These are phyloP conservation scores for Strix uralensis DNA, from an alignment of 2,113 vertebrate species.

Conservation along the genomic window DNA sequence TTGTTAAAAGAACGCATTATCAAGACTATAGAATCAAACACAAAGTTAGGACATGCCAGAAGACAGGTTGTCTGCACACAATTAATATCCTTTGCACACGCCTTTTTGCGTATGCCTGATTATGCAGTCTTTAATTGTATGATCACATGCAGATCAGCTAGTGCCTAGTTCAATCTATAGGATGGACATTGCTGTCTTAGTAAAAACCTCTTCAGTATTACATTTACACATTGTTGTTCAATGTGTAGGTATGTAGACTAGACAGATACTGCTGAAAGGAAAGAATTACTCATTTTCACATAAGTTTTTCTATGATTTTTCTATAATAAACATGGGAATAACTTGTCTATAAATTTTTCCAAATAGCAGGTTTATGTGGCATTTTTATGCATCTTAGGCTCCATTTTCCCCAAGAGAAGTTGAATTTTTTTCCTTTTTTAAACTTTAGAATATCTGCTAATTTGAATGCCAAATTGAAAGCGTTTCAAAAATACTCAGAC, in stretches of 20 bases:
- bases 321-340: neutral
- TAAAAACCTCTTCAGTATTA: neutral
- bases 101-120: neutral
- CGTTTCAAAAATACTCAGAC: neutral
- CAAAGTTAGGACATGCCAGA: neutral
- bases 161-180: neutral
- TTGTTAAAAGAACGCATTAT: neutral
- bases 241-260: neutral
- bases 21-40: neutral
- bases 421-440: neutral
- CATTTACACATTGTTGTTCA: neutral
- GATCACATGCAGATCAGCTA: neutral
- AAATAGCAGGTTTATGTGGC: neutral
- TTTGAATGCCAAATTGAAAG: neutral
- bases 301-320: neutral
- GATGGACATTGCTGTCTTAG: neutral
- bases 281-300: neutral
- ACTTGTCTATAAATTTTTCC: neutral
- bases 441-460: neutral
- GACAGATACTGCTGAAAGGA: neutral
- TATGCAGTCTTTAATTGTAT: neutral
- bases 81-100: neutral
- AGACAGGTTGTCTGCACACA: neutral
- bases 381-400: neutral
- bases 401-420: neutral